Evolutionary conservation across 53 echinoderm and acorn worm genomes (phyloP), one percentile per base, ranked within the genome.

Genomic region (Henricia sp.): DNA sequence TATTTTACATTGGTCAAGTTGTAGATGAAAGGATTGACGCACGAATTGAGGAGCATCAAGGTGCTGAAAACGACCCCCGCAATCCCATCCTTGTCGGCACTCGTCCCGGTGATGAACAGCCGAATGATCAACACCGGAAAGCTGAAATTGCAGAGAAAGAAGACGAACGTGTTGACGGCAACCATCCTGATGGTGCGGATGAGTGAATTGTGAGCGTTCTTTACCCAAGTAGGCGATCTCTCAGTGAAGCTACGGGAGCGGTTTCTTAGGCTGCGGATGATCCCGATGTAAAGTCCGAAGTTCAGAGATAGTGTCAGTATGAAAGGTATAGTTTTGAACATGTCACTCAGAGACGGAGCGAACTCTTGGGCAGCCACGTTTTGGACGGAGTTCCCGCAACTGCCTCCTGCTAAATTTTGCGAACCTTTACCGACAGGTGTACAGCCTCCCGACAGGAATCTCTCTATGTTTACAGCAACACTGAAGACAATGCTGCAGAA

Each of bases 21-120:
- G 37, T 73, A 73, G 11, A 73, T 35, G 34, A 53, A 17, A 6
- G 73, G 73, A 35, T 73, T 73, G 38, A 54, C 51, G 55, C 54
- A 50, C 13, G 73, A 73, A 10, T 53, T 53, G 73, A 53, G 24
- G 46, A 73, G 54, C 23, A 73, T 19, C 37, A 38, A 4, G 2
- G 24, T 9, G 20, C 2, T 25, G 24, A 27, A 56, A 6, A 28
- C 1, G 19, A 54, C 9, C 1, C 19, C 6, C 16, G 34, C 53
- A 19, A 19, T 12, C 6, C 24, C n/a, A n/a, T n/a, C n/a, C n/a
- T 41, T 19, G 25, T 14, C 14, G 38, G 30, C 26, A 8, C 19
- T 29, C 34, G 20, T 11, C 21, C 4, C n/a, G 10, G 21, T 6
- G 32, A 23, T 9, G 23, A 3, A 23, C 54, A 33, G 35, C 52